phyloP scores from a whole-genome alignment of 2,113 vertebrate species.

The Ahaetulla prasina region DNA sequence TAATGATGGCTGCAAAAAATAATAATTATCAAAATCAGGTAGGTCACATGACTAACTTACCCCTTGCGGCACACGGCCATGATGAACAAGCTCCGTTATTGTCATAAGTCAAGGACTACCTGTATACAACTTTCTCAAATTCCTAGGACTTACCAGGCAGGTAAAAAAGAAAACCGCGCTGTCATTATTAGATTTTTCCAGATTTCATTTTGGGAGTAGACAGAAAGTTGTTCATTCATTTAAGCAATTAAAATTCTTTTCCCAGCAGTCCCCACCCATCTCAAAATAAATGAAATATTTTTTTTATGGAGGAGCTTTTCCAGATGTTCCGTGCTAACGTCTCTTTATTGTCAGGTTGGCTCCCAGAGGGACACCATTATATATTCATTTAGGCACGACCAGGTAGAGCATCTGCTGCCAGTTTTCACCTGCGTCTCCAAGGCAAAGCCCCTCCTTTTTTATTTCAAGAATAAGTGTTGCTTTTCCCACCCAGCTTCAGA shows the following conservation, averaged over 20 bases:
- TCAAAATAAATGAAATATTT: constrained; percentile 40
- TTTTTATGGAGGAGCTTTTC: constrained; percentile 47
- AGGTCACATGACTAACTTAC: not conserved
- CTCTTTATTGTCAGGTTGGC: constrained; percentile 51
- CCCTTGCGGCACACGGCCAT: not conserved
- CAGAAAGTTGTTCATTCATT: constrained; percentile 35
- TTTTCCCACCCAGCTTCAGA: constrained; percentile 30
- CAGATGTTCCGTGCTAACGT: constrained; percentile 53
- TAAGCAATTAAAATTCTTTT: constrained; percentile 35
- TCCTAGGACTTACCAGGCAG: not conserved
- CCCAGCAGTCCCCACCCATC: constrained; percentile 29
- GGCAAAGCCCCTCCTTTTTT: constrained; percentile 48
- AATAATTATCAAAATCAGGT: not conserved
- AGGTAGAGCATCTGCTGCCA: constrained; percentile 57
- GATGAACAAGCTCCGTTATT: not conserved
- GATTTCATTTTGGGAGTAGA: constrained; percentile 34
- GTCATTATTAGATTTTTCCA: not conserved
- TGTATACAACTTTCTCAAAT: not conserved
- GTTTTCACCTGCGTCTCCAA: constrained; percentile 57
- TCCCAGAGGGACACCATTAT: constrained; percentile 56
- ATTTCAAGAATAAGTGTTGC: constrained; percentile 21
- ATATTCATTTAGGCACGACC: constrained; percentile 47
- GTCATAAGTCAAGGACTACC: not conserved
- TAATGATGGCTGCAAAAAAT: not conserved
- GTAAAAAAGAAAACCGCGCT: not conserved